Evolutionary conservation across 2,113 vertebrate species (phyloP).

Genomic region (Xenus cinereus): DNA sequence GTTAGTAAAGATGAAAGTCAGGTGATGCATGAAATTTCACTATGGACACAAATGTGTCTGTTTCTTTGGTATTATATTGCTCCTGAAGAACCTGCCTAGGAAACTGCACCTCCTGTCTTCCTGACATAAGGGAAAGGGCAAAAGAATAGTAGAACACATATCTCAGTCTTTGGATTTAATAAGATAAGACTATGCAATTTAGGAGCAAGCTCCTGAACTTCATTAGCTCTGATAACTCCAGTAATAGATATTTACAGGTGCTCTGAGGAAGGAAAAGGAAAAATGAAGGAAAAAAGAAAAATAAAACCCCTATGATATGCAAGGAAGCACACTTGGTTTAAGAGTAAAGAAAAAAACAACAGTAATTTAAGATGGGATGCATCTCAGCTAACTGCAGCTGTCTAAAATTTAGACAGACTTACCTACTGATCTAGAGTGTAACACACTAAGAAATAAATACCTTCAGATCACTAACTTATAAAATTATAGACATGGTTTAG

Average conservation of each 20-base stretch:
- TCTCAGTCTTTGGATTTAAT: neutral
- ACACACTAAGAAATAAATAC: neutral
- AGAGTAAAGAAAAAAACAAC: no score
- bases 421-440: neutral
- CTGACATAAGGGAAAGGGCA: neutral
- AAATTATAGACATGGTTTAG: neutral
- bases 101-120: neutral
- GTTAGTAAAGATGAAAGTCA: neutral
- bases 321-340: neutral
- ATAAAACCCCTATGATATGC: fast-evolving
- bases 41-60: neutral
- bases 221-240: neutral
- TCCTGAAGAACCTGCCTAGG: neutral
- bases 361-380: neutral
- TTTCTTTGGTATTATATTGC: neutral
- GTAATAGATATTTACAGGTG: neutral
- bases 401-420: neutral
- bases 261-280: neutral
- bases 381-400: neutral
- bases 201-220: neutral
- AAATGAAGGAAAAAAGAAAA: neutral
- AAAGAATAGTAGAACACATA: neutral
- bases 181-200: neutral
- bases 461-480: neutral
- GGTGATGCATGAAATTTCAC: neutral